A percentile compares a stretch with the other conserved stretches of the same genome.
Conservation (phyloP, 1,140 invertebrate species). For the Coelopa frigida region DNA sequence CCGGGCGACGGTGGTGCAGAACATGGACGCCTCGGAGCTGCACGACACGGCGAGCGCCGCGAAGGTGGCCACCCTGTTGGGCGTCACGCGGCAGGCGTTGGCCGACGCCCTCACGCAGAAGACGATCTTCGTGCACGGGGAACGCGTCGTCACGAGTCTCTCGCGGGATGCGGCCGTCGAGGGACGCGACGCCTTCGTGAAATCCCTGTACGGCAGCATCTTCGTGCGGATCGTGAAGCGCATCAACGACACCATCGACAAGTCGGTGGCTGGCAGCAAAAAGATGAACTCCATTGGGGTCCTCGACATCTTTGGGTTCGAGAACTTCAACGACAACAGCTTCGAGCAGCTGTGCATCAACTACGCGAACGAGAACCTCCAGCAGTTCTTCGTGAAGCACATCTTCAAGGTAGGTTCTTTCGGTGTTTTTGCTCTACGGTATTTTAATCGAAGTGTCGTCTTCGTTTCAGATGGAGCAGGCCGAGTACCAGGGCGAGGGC, state of each 20-base stretch:
- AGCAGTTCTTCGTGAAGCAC: slow-evolving; percentile 94
- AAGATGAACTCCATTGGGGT: slow-evolving; percentile 75
- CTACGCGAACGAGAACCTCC: slow-evolving; percentile 94
- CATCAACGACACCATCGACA: slow-evolving; percentile 82
- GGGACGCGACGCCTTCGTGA: slow-evolving; percentile 85
- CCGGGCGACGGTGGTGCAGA: slow-evolving; percentile 64
- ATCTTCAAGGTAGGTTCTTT: slow-evolving; percentile 59
- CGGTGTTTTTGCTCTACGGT: neutral
- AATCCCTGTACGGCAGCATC: slow-evolving; percentile 85
- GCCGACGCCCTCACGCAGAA: slow-evolving; percentile 76
- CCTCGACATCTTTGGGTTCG: slow-evolving; percentile 94
- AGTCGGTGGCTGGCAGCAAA: slow-evolving; percentile 48
- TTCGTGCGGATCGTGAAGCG: slow-evolving; percentile 87
- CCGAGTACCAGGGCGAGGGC: slow-evolving; percentile 83
- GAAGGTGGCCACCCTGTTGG: slow-evolving; percentile 61
- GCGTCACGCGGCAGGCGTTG: slow-evolving; percentile 60
- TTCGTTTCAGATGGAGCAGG: slow-evolving; percentile 76
- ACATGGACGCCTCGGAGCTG: slow-evolving; percentile 76
- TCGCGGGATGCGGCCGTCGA: slow-evolving; percentile 67
- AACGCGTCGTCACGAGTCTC: slow-evolving; percentile 68
- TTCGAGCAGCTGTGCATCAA: slow-evolving; percentile 97
- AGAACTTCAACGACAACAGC: slow-evolving; percentile 87
- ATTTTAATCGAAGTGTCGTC: neutral
- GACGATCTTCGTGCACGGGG: slow-evolving; percentile 82
- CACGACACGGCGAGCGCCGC: slow-evolving; percentile 57